These are phyloP conservation scores for Tipula confusa DNA, from an alignment of 2,888 invertebrate genomes.

Conservation along the genomic window DNA sequence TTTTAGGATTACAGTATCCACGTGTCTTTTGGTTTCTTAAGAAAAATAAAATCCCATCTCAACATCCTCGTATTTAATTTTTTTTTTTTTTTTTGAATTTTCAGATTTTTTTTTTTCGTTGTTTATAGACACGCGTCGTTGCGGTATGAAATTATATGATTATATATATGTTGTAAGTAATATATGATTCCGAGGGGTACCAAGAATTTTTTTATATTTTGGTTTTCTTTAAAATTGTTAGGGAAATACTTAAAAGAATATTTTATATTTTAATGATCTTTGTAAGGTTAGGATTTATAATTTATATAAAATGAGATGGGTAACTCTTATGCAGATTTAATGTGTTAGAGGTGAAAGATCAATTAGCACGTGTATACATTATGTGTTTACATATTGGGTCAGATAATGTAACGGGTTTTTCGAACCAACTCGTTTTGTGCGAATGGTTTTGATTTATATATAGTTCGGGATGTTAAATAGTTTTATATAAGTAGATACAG, in stretches of 20 bases:
- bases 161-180: background rate
- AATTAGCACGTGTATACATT: background rate
- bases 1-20: background rate
- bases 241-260: background rate
- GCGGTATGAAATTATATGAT: background rate
- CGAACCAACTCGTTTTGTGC: background rate
- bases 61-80: too few species aligned
- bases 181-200: background rate
- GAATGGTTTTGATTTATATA: background rate
- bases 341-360: background rate
- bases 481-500: too few species aligned
- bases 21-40: constrained; percentile 9
- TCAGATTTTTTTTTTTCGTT: background rate
- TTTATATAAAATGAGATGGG: background rate
- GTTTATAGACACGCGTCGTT: constrained; percentile 15
- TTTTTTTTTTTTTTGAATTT: too few species aligned
- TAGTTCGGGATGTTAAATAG: too few species aligned
- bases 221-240: background rate
- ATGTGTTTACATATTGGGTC: background rate
- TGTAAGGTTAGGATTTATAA: background rate
- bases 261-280: background rate
- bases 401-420: background rate
- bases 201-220: background rate
- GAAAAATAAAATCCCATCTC: background rate
- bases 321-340: background rate